A percentile compares a stretch with the other conserved stretches of the same genome.
Evolutionary conservation across 2,888 invertebrate genomes (phyloP).

Genomic region (Sesia apiformis): DNA sequence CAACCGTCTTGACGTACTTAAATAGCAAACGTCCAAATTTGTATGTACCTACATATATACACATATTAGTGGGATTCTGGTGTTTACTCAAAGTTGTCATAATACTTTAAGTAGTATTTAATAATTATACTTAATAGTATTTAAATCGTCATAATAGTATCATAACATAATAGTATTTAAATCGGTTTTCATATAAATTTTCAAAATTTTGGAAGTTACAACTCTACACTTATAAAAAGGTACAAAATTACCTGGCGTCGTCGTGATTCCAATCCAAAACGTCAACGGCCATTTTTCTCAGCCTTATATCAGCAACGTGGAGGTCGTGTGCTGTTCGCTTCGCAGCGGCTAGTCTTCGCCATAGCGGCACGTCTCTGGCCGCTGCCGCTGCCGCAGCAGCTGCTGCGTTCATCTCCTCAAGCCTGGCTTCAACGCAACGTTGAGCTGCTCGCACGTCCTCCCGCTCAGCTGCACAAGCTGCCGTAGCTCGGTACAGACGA

Average conservation of each 20-base stretch:
- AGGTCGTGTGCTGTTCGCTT: slow-evolving; percentile 86
- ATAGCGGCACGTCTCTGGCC: slow-evolving; percentile 88
- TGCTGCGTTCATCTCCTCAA: slow-evolving; percentile 95
- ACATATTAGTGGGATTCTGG: no score
- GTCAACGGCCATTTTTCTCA: slow-evolving; percentile 95
- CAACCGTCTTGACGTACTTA: no score
- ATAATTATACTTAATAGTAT: no score
- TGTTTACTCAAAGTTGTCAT: no score
- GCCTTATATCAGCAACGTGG: slow-evolving; percentile 91
- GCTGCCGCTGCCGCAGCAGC: slow-evolving; percentile 94
- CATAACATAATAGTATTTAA: no score
- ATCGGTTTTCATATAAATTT: no score
- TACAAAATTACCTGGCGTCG: slow-evolving; percentile 77
- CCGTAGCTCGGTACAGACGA: slow-evolving; percentile 92
- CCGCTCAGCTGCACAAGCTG: slow-evolving; percentile 86
- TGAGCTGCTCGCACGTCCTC: slow-evolving; percentile 91
- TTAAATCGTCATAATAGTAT: no score
- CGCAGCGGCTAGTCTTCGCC: slow-evolving; percentile 89
- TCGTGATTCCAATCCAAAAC: slow-evolving; percentile 96
- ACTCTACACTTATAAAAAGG: no score
- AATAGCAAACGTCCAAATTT: no score
- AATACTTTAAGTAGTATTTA: no score
- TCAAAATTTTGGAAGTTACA: no score
- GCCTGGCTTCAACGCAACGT: slow-evolving; percentile 92
- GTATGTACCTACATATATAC: no score